Percentiles rank a stretch among this genome's conserved stretches.
Evolutionary conservation across 2,888 invertebrate species (phyloP).

Genomic region (Nematopogon swammerdamellus): DNA sequence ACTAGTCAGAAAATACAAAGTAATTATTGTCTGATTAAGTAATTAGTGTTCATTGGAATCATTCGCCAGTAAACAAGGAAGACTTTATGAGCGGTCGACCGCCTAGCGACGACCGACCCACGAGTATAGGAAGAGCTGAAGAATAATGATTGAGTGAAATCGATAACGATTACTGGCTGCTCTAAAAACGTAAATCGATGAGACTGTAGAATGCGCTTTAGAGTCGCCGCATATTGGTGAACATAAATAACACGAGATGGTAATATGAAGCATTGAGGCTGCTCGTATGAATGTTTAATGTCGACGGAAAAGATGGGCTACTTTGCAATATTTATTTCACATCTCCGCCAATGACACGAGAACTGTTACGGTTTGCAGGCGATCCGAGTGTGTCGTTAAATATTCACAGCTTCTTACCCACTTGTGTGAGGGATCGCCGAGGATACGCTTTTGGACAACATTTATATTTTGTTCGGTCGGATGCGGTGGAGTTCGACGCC

Average conservation of each 20-base stretch:
- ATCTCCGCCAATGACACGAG: slow-evolving; percentile 56
- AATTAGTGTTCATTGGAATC: slow-evolving; percentile 31
- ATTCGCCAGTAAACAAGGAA: too few relatives aligned
- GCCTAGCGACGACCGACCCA: too few relatives aligned
- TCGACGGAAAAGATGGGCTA: slow-evolving; percentile 55
- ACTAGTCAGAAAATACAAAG: slow-evolving; percentile 42
- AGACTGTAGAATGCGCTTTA: too few relatives aligned
- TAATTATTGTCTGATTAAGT: slow-evolving; percentile 54
- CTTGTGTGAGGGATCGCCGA: slow-evolving; percentile 57
- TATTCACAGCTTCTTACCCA: slow-evolving; percentile 54
- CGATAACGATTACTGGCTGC: too few relatives aligned
- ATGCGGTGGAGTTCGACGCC: slow-evolving; percentile 22
- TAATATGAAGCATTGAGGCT: slow-evolving; percentile 47
- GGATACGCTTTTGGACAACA: slow-evolving; percentile 53
- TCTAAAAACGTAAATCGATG: too few relatives aligned
- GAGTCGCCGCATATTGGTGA: slow-evolving; percentile 18
- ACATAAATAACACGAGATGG: slow-evolving; percentile 44
- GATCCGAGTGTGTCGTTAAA: slow-evolving; percentile 58
- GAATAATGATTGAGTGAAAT: too few relatives aligned
- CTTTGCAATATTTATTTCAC: slow-evolving; percentile 58
- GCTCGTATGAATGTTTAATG: slow-evolving; percentile 52
- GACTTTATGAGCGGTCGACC: too few relatives aligned
- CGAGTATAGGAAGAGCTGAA: too few relatives aligned
- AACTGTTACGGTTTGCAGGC: slow-evolving; percentile 56
- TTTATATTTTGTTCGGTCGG: slow-evolving; percentile 55